Conservation (phyloP, 2,888 invertebrate genomes). For the Acrobeloides nanus region DNA sequence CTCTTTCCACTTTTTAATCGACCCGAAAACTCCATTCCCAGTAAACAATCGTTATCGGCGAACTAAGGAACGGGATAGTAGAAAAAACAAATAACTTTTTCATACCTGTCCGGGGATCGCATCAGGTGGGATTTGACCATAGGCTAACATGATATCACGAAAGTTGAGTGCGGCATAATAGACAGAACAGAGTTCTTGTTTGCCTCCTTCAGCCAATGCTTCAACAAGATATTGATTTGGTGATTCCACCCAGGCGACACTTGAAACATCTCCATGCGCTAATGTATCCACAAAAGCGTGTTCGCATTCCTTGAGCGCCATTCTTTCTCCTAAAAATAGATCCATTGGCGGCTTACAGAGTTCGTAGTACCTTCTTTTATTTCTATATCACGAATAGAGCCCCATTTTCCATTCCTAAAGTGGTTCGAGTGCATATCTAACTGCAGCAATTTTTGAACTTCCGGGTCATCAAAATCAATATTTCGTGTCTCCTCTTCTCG, state of each 20-base stretch:
- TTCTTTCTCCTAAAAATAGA: slow-evolving; percentile 37
- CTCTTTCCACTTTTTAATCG: slow-evolving; percentile 62
- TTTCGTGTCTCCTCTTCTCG: slow-evolving; percentile 34
- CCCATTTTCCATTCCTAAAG: slow-evolving; percentile 73
- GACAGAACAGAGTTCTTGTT: slow-evolving; percentile 45
- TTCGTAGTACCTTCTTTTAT: slow-evolving; percentile 60
- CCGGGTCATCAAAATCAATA: slow-evolving; percentile 29
- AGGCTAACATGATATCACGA: slow-evolving; percentile 95
- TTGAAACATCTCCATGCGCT: slow-evolving; percentile 84
- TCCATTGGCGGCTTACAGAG: neutral
- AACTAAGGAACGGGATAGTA: slow-evolving; percentile 41
- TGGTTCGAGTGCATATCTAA: slow-evolving; percentile 81
- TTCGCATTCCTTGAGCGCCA: slow-evolving; percentile 62
- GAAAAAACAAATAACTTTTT: too few species aligned
- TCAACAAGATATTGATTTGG: slow-evolving; percentile 64
- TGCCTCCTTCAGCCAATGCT: slow-evolving; percentile 24
- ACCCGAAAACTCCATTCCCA: slow-evolving; percentile 53
- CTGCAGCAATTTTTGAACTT: slow-evolving; percentile 47
- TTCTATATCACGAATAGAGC: slow-evolving; percentile 74
- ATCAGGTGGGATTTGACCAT: slow-evolving; percentile 91
- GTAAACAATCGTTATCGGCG: slow-evolving; percentile 73
- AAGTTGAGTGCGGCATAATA: slow-evolving; percentile 68
- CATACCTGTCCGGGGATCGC: slow-evolving; percentile 71
- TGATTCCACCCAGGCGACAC: slow-evolving; percentile 84
- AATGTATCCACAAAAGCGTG: slow-evolving; percentile 90